These are phyloP conservation scores for Lasioglossum malachurum DNA, from an alignment of 2,888 invertebrate genomes.

Conservation along the genomic window DNA sequence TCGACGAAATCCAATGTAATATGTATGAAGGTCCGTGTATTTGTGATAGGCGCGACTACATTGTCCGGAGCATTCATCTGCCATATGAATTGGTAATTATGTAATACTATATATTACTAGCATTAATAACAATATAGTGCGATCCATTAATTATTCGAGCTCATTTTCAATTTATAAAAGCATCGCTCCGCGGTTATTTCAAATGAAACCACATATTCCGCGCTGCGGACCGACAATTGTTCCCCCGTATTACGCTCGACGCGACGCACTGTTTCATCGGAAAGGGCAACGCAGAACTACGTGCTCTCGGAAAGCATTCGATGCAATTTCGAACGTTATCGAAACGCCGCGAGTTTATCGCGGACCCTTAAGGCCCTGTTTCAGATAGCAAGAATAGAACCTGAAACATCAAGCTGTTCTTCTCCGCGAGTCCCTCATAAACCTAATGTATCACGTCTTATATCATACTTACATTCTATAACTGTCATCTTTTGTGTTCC, in stretches of 20 bases:
- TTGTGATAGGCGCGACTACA: constrained; percentile 28
- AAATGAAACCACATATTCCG: constrained; percentile 17
- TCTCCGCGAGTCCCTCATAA: no score
- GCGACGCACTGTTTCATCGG: background rate
- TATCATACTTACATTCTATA: no score
- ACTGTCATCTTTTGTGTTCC: no score
- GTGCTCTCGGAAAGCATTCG: background rate
- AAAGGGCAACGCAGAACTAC: background rate
- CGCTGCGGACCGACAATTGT: constrained; percentile 9
- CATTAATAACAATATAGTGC: constrained; percentile 50
- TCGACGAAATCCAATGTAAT: background rate
- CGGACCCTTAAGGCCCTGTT: background rate
- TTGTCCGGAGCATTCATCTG: constrained; percentile 42
- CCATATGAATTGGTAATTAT: constrained; percentile 62
- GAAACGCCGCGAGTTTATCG: background rate
- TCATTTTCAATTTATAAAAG: constrained; percentile 58
- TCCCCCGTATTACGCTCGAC: background rate
- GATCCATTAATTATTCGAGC: constrained; percentile 60
- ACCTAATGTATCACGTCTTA: no score
- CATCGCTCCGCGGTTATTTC: constrained; percentile 22
- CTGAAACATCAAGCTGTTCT: background rate
- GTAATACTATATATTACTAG: constrained; percentile 49
- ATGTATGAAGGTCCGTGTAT: background rate
- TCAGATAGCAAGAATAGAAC: background rate
- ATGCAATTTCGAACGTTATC: background rate